Conservation (phyloP, 2,113 vertebrate species). For the Rhadina sibilatrix region DNA sequence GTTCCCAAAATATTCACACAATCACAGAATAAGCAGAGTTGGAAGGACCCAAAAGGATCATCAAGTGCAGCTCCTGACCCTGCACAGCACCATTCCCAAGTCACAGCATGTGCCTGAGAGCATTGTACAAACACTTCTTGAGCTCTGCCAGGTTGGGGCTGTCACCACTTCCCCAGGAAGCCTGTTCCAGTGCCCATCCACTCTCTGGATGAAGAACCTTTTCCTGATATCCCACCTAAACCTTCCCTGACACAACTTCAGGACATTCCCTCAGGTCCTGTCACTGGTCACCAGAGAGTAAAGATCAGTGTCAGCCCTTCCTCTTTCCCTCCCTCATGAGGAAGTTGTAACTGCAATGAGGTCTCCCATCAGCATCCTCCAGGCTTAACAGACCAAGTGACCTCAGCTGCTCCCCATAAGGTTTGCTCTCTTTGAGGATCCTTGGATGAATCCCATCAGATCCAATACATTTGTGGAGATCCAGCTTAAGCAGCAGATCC, state of each 20-base stretch:
- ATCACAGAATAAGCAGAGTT: not conserved
- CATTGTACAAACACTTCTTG: too few relatives aligned
- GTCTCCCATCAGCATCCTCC: not conserved
- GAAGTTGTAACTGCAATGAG: not conserved
- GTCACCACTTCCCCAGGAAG: not conserved
- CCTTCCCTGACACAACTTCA: too few relatives aligned
- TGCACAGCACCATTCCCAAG: not conserved
- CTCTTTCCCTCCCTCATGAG: fast-evolving
- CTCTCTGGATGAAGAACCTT: not conserved
- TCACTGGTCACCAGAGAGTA: not conserved
- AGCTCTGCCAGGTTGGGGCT: not conserved
- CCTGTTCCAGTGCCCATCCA: too few relatives aligned
- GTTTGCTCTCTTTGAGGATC: not conserved
- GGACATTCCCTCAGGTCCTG: not conserved
- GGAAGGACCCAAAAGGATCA: not conserved
- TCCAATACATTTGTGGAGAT: not conserved
- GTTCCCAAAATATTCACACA: not conserved
- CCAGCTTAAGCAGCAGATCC: not conserved
- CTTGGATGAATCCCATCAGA: not conserved
- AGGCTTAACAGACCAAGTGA: not conserved
- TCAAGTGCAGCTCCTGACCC: not conserved
- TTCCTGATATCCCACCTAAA: not conserved
- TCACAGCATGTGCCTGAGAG: not conserved
- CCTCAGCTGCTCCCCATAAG: not conserved
- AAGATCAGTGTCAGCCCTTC: not conserved